Percentiles rank a stretch among this genome's conserved stretches.
Evolutionary conservation across 30 jellyfish, hydroid and myxozoan species (phyloP).

Genomic region (Rhopilema esculentum): DNA sequence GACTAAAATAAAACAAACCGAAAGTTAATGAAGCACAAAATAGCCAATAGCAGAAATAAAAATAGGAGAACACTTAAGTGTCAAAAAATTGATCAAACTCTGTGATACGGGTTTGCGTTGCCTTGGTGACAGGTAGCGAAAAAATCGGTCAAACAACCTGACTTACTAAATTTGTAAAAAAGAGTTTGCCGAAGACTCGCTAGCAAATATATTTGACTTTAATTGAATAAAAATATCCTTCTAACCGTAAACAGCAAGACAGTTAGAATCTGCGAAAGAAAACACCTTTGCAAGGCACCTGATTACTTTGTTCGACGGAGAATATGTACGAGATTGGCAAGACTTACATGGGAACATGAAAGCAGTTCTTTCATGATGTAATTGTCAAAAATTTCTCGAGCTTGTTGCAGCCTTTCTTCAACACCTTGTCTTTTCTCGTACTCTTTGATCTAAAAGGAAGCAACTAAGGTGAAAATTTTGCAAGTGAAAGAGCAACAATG

Average conservation of each 20-base stretch:
- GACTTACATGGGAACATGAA: constrained; percentile 97
- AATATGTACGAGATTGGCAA: too few relatives aligned
- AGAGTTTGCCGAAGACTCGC: background rate
- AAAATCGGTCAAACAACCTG: too few relatives aligned
- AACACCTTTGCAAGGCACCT: too few relatives aligned
- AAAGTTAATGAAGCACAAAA: background rate
- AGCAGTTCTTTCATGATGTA: constrained; percentile 94
- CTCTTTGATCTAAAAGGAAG: constrained; percentile 81
- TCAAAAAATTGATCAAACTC: too few relatives aligned
- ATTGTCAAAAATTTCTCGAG: constrained; percentile 92
- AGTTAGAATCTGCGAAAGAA: too few relatives aligned
- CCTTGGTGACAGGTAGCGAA: too few relatives aligned
- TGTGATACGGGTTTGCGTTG: too few relatives aligned
- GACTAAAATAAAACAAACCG: constrained; percentile 69
- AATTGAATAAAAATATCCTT: background rate
- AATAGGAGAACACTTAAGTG: background rate
- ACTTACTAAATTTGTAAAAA: too few relatives aligned
- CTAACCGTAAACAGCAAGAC: background rate
- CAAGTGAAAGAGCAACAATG: background rate
- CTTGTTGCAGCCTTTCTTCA: constrained; percentile 85
- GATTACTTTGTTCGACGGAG: too few relatives aligned
- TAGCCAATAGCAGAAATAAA: background rate
- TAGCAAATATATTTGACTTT: background rate
- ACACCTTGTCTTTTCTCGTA: constrained; percentile 83
- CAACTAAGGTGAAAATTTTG: background rate